These are phyloP conservation scores for Camponotus fellah DNA, from an alignment of 2,888 invertebrate species.

Conservation along the genomic window DNA sequence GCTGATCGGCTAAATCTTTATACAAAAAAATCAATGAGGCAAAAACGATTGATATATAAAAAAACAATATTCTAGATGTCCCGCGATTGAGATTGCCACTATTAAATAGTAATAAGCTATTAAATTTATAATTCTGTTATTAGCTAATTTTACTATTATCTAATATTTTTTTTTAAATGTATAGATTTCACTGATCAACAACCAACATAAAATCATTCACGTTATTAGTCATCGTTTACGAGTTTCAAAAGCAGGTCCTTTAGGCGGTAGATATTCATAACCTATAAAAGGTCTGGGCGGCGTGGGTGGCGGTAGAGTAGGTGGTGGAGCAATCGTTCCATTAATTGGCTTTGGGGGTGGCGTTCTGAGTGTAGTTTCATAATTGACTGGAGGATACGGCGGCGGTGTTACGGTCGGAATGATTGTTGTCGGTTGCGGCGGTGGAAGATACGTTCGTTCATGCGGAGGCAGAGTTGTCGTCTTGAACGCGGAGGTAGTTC, in stretches of 20 bases:
- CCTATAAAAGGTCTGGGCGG: slow-evolving; percentile 77
- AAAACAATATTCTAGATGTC: slow-evolving; percentile 31
- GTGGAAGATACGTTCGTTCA: slow-evolving; percentile 80
- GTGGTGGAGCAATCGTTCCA: slow-evolving; percentile 77
- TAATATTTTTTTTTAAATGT: slow-evolving; percentile 15
- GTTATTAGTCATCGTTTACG: slow-evolving; percentile 77
- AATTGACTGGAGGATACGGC: slow-evolving; percentile 83
- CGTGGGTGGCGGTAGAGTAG: slow-evolving; percentile 82
- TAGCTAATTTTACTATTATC: slow-evolving; percentile 38
- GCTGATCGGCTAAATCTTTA: background rate
- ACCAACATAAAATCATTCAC: background rate
- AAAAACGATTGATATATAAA: slow-evolving; percentile 25
- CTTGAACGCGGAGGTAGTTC: background rate
- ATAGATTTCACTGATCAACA: background rate
- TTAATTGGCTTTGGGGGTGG: slow-evolving; percentile 74
- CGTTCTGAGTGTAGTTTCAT: slow-evolving; percentile 78
- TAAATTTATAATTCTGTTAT: background rate
- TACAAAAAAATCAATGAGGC: background rate
- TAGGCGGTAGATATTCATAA: slow-evolving; percentile 69
- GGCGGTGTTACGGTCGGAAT: slow-evolving; percentile 82
- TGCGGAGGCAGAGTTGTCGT: slow-evolving; percentile 44
- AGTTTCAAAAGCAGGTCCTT: slow-evolving; percentile 79
- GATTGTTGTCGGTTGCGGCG: slow-evolving; percentile 74
- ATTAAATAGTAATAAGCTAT: slow-evolving; percentile 27
- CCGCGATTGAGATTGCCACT: background rate